Conservation (phyloP, 2,888 invertebrate species). For the Eupsilia transversa region DNA sequence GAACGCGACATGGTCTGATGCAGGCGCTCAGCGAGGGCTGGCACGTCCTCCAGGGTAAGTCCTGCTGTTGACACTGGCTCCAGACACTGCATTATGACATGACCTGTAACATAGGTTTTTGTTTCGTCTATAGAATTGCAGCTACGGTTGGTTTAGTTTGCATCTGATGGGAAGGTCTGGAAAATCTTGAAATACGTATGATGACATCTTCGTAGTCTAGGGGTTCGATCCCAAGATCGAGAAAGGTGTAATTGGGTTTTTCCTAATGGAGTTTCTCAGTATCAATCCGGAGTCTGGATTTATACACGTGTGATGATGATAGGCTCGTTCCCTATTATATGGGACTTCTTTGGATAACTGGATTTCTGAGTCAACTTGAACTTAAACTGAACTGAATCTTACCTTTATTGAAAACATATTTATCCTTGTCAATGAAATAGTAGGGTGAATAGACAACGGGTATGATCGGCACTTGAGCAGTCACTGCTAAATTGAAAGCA, state of each 20-base stretch:
- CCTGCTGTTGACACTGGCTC: slow-evolving; percentile 83
- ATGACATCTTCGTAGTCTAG: not conserved
- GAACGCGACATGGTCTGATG: slow-evolving; percentile 76
- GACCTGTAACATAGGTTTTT: slow-evolving; percentile 75
- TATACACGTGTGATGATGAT: not conserved
- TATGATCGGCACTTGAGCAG: slow-evolving; percentile 90
- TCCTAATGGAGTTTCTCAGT: no score
- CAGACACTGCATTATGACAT: slow-evolving; percentile 81
- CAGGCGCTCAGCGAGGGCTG: slow-evolving; percentile 79
- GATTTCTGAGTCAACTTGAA: not conserved
- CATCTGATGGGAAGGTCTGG: no score
- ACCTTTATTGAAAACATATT: slow-evolving; percentile 73
- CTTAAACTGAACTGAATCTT: slow-evolving; percentile 50
- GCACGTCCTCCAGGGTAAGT: slow-evolving; percentile 78
- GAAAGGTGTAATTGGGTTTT: not conserved
- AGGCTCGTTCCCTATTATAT: not conserved
- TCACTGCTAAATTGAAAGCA: slow-evolving; percentile 91
- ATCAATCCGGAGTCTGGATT: no score
- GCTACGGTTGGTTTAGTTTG: not conserved
- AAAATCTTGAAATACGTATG: not conserved
- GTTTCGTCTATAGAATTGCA: not conserved
- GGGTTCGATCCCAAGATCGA: not conserved
- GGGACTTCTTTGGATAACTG: no score
- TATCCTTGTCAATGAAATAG: slow-evolving; percentile 78
- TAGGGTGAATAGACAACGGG: slow-evolving; percentile 91